Evolutionary conservation across 2,888 invertebrate species (phyloP).

Genomic region (Oligia fasciuncula): DNA sequence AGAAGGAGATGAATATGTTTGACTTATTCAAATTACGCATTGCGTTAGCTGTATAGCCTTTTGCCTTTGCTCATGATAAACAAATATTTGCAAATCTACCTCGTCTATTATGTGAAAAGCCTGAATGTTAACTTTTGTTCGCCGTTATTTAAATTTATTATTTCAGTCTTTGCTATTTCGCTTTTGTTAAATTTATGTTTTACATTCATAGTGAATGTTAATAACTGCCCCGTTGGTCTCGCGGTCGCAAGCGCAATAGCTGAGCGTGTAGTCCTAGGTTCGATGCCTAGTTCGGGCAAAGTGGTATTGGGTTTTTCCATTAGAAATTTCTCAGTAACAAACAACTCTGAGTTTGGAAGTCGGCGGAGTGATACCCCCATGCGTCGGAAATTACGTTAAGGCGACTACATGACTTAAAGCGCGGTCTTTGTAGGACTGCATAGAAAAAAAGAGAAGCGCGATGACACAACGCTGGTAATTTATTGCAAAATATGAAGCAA

Average conservation of each 20-base stretch:
- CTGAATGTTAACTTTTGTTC: constrained; percentile 4
- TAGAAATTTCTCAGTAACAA: too few species aligned
- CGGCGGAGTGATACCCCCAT: too few species aligned
- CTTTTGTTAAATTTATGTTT: neutral
- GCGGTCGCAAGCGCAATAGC: neutral
- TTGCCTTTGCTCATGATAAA: constrained; percentile 42
- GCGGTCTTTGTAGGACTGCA: too few species aligned
- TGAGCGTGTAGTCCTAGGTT: neutral
- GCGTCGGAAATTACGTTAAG: too few species aligned
- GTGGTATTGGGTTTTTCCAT: too few species aligned
- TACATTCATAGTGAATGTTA: neutral
- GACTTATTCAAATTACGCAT: constrained; percentile 48
- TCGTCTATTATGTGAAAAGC: constrained; percentile 26
- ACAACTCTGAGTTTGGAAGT: too few species aligned
- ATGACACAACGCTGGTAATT: too few species aligned
- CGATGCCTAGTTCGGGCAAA: neutral
- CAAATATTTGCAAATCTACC: constrained; percentile 47
- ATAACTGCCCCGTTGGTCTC: neutral
- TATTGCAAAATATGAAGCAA: too few species aligned
- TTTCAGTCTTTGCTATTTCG: neutral
- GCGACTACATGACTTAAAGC: too few species aligned
- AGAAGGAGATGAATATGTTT: constrained; percentile 39
- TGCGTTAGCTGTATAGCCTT: constrained; percentile 50
- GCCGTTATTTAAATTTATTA: neutral
- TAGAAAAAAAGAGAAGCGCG: too few species aligned